Evolutionary conservation across 2,888 invertebrate species (phyloP), one percentile per base, ranked within the genome.

Genomic region (Rhorus exstirpatorius): DNA sequence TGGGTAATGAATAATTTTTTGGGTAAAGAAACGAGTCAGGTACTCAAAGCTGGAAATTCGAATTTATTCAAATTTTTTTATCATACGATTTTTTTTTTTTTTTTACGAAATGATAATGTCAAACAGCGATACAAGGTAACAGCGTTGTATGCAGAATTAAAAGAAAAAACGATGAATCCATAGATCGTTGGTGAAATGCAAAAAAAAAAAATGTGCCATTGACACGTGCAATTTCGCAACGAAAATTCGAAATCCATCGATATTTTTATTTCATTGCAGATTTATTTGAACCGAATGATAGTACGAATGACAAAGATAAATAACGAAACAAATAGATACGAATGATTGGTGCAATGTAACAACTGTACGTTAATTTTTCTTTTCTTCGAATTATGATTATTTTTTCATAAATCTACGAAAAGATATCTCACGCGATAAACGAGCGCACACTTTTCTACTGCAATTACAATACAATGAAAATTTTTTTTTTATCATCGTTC

Each of bases 301-400:
- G 35, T 71, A 14, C 4, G 8, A 2, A 24, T 1, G 31, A 26
- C 58, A 17, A 71, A 14, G 21, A 58, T 60, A 26, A 44, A 24
- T 44, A 58, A 58, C 24, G 12, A 49, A 49, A 65, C 24, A n/a
- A 24, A 26, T 55, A 55, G 1, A 60, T 38, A 60, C 31, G 19
- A 60, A 65, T 26, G 7, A 67, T 35, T 17, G 14, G 19, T 7
- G 38, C n/a, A 41, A 71, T 49, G 78, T 78, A 78, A 78, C 77
- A 70, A 76, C 67, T 60, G 58, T 67, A 68, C 67, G 31, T 53
- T 49, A n/a, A n/a, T 41, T 61, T 61, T 46, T 46, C 46, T n/a
- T 44, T n/a, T n/a, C n/a, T 38, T 10, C n/a, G 0, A 24, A 44
- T 31, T 17, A 21, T 0, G 21, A 41, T 61, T n/a, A 21, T 21